Conservation (phyloP, 1,140 invertebrate genomes). For the Pissodes strobi region DNA sequence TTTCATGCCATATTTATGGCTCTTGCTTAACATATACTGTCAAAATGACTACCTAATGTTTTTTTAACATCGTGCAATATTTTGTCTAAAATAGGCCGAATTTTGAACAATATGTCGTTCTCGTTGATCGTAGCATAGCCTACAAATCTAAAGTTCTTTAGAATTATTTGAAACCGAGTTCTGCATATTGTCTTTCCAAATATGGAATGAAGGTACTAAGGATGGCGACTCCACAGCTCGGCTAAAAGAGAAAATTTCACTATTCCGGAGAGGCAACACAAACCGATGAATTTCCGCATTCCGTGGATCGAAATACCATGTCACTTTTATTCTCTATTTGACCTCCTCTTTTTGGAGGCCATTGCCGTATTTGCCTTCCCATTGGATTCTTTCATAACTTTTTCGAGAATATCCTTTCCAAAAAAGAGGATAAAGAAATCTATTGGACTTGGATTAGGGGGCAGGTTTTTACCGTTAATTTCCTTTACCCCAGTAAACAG, state of each 20-base stretch:
- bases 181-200: constrained; percentile 3
- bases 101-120: constrained; percentile 1
- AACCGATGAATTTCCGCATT: not conserved
- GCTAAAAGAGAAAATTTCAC: constrained; percentile 6
- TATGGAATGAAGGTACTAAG: not conserved
- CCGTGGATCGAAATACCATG: not conserved
- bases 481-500: too few relatives aligned
- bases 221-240: not conserved
- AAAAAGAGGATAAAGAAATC: too few relatives aligned
- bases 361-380: too few relatives aligned
- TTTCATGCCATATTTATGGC: too few relatives aligned
- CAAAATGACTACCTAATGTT: constrained; percentile 1
- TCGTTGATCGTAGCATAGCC: not conserved
- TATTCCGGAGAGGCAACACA: constrained; percentile 3
- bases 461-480: too few relatives aligned
- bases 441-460: too few relatives aligned
- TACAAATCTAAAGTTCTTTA: not conserved
- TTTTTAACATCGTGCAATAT: constrained; percentile 8
- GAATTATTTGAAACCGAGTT: constrained; percentile 6
- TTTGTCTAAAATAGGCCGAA: not conserved
- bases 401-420: too few relatives aligned
- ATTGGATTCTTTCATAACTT: too few relatives aligned
- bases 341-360: too few relatives aligned
- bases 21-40: constrained; percentile 10
- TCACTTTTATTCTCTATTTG: too few relatives aligned